These are phyloP conservation scores for Pituophis catenifer DNA, from an alignment of 2,113 vertebrate species.

Conservation along the genomic window DNA sequence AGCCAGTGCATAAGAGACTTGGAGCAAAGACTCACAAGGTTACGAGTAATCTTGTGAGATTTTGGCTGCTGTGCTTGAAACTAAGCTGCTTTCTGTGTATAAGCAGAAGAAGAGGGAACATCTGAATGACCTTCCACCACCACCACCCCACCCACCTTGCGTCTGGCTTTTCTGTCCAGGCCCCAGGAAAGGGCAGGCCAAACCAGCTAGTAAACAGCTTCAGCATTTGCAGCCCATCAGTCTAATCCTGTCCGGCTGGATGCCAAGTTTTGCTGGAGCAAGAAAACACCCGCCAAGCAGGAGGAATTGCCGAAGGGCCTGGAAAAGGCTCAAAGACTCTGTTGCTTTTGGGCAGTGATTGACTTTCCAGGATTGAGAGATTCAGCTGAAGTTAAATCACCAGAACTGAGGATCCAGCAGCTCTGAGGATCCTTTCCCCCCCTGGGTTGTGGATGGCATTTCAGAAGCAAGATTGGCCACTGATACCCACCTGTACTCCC, in stretches of 20 bases:
- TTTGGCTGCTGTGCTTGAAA: not conserved
- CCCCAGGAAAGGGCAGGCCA: not conserved
- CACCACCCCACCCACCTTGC: not conserved
- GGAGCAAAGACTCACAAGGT: not conserved
- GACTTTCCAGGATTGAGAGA: slow-evolving; percentile 56
- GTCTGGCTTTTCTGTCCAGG: not conserved
- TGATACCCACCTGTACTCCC: not conserved
- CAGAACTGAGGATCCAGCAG: not conserved
- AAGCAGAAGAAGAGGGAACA: not conserved
- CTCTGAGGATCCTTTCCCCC: not conserved
- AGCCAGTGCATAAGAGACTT: not conserved
- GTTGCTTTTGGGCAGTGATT: not conserved
- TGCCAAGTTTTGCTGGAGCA: slow-evolving; percentile 41
- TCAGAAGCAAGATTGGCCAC: not conserved
- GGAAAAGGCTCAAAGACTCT: slow-evolving; percentile 33
- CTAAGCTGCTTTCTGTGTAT: not conserved
- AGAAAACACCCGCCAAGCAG: slow-evolving; percentile 38
- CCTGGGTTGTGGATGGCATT: not conserved
- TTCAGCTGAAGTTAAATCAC: slow-evolving; percentile 2
- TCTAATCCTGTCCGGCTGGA: not conserved
- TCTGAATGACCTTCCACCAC: accelerated
- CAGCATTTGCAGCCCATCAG: not conserved
- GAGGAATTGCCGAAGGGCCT: slow-evolving; percentile 39
- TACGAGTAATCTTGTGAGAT: not conserved
- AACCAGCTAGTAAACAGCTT: not conserved